phyloP scores from a whole-genome alignment of 2,113 vertebrate species.

The Craseonycteris thonglongyai region DNA sequence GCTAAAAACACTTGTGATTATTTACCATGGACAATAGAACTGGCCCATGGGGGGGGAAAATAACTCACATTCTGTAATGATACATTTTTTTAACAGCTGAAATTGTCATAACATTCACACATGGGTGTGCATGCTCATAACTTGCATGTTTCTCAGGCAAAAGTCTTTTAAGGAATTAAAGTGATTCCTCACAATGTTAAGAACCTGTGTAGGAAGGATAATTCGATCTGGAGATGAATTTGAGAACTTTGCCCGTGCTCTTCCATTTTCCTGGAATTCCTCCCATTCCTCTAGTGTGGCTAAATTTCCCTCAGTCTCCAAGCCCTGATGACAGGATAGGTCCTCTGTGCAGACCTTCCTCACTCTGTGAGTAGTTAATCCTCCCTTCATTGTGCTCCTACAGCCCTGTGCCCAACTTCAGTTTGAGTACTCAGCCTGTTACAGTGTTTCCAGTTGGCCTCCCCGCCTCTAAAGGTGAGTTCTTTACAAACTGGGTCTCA shows the following conservation, averaged over 20 bases:
- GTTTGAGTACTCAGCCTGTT: background rate
- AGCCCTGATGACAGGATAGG: no score
- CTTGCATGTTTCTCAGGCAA: background rate
- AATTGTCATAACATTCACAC: background rate
- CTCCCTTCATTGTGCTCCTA: background rate
- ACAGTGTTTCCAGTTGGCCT: background rate
- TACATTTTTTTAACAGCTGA: background rate
- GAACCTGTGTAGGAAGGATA: background rate
- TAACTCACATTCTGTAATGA: background rate
- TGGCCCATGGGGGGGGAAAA: background rate
- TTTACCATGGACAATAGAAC: background rate
- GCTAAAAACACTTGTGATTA: background rate
- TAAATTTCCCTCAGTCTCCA: background rate
- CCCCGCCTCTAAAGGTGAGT: background rate
- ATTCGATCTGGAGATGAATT: background rate
- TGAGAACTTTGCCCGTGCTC: background rate
- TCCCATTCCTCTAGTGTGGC: background rate
- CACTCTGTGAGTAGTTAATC: rapidly evolving
- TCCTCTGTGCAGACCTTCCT: background rate
- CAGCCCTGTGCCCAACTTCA: background rate
- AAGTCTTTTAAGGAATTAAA: background rate
- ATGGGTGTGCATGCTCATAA: background rate
- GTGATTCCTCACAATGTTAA: background rate
- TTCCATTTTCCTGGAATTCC: background rate
- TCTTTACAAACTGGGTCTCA: background rate